A percentile compares a stretch with the other conserved stretches of the same genome.
Conservation (phyloP, 1,140 invertebrate genomes). For the Brachionus rubens region DNA sequence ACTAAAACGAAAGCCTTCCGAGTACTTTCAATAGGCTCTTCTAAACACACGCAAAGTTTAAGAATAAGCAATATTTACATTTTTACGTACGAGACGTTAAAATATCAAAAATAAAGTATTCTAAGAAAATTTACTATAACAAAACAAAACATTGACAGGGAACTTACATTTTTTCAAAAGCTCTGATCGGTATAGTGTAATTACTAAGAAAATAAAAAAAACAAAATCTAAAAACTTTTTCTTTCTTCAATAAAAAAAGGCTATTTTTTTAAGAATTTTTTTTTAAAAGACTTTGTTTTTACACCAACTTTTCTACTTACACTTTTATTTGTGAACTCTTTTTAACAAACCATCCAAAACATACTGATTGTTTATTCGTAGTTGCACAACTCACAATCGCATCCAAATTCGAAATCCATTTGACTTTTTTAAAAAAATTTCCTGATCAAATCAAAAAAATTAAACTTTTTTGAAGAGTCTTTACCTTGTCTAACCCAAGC, state of each 20-base stretch:
- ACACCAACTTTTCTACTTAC: neutral
- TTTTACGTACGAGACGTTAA: too few species aligned
- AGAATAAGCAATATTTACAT: too few species aligned
- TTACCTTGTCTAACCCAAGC: conserved; percentile 59
- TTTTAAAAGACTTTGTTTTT: neutral
- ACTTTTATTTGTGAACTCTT: conserved; percentile 34
- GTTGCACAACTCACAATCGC: conserved; percentile 59
- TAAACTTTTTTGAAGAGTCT: neutral
- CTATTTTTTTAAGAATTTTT: neutral
- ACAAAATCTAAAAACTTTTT: too few species aligned
- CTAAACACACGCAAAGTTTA: too few species aligned
- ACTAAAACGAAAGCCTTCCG: neutral
- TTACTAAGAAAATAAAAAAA: too few species aligned
- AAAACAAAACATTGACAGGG: too few species aligned
- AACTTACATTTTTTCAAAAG: conserved; percentile 37
- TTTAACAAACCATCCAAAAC: conserved; percentile 60
- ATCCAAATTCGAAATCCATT: conserved; percentile 56
- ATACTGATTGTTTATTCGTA: conserved; percentile 53
- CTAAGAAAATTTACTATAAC: too few species aligned
- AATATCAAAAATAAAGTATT: too few species aligned
- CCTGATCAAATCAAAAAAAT: too few species aligned
- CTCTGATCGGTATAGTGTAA: conserved; percentile 38
- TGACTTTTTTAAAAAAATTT: too few species aligned
- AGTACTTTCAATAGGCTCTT: too few species aligned
- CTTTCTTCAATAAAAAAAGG: too few species aligned